Base-by-base conservation (phyloP, 92 coral and sea anemone genomes). In the Palythoa grandis region DNA sequence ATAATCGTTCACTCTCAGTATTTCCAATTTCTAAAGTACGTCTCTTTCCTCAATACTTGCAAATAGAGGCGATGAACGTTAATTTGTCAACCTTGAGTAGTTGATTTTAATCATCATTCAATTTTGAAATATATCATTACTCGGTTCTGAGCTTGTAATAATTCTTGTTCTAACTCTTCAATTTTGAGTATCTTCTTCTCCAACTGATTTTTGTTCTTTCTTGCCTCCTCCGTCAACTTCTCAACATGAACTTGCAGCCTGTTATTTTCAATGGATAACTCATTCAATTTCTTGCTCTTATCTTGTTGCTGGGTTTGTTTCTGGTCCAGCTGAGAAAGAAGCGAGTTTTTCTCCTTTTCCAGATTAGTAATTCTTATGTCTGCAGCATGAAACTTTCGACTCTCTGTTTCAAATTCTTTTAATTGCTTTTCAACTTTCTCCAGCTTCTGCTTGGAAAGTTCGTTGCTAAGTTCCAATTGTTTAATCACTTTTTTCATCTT, bases 371-470 rank as follows among this genome's bases (percentile, higher is more conserved):
- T 88, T 12, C 88, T 77, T 19, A 89, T 29, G 50, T 91, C 96
- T 2, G 96, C 94, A 1, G 84, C 94, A 40, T 73, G 82, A n/a
- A 93, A 75, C 88, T 80, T 86, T 9, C 92, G 90, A 65, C 78
- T 77, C 48, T 92, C 95, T 38, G 24, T 69, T 84, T 92, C 92
- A 39, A 89, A 52, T 74, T 92, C 95, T 61, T 92, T 92, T 10
- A 82, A 82, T 15, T 92, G 87, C 52, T 78, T 24, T 29, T 92
- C 95, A 0, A 83, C 92, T 78, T 90, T 90, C 57, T 92, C 93
- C n/a, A 89, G 87, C 72, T 92, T 88, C 57, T 90, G 93, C 52
- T 90, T 92, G 24, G 93, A 88, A 11, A 92, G 86, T 22, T 91
- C 95, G 52, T 87, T 47, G 88, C 80, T 88, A 24, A 92, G 85